Evolutionary conservation across 2,888 invertebrate species (phyloP).

Genomic region (Cremastinae sp.): DNA sequence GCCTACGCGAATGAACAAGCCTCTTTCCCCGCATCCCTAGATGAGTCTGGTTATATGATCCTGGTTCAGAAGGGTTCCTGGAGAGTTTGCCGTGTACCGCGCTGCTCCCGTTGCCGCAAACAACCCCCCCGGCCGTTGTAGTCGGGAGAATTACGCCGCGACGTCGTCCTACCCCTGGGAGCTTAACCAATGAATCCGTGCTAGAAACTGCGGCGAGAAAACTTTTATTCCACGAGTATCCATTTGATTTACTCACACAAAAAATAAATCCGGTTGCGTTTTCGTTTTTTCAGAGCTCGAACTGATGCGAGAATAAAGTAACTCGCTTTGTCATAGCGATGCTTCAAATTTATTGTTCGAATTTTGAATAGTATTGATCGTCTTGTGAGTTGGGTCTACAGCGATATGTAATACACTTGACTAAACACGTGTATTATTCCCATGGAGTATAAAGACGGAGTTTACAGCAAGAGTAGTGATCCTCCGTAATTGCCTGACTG

Average conservation of each 20-base stretch:
- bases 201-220: conserved; percentile 13
- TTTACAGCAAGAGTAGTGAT: conserved; percentile 18
- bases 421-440: conserved; percentile 45
- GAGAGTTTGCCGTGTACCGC: conserved; percentile 49
- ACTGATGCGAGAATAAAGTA: background rate
- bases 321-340: too few relatives aligned
- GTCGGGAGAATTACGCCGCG: conserved; percentile 38
- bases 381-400: conserved; percentile 29
- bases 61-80: conserved; percentile 43
- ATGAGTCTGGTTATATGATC: conserved; percentile 51
- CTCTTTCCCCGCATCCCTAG: conserved; percentile 12
- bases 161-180: conserved; percentile 22
- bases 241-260: background rate
- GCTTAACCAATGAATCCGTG: conserved; percentile 42
- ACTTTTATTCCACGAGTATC: conserved; percentile 9
- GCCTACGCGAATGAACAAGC: conserved; percentile 36
- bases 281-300: background rate
- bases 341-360: too few relatives aligned
- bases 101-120: conserved; percentile 20
- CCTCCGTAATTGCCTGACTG: conserved; percentile 43
- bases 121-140: conserved; percentile 20
- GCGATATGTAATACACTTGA: conserved; percentile 29
- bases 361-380: too few relatives aligned
- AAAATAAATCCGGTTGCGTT: too few relatives aligned
- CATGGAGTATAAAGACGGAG: conserved; percentile 2